Conservation (phyloP, 2,888 invertebrate species). For the Hoplodrina ambigua region DNA sequence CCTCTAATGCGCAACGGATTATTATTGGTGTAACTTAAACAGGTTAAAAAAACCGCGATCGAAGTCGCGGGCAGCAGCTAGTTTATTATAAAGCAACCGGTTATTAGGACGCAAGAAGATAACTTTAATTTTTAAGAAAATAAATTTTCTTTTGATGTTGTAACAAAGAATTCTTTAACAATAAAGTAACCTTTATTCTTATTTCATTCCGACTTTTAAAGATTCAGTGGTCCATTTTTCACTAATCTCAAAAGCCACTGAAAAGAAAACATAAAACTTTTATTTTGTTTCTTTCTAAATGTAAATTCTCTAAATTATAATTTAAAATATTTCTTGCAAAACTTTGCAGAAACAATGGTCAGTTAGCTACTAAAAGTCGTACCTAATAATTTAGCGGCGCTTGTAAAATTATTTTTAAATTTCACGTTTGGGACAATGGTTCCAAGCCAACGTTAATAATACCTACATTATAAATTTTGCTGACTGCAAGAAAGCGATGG, state of each 20-base stretch:
- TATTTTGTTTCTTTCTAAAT: slow-evolving; percentile 32
- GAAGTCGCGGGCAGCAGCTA: no score
- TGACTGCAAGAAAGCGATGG: slow-evolving; percentile 42
- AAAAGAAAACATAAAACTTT: slow-evolving; percentile 34
- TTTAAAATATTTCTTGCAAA: slow-evolving; percentile 20
- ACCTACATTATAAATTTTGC: slow-evolving; percentile 49
- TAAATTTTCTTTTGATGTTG: slow-evolving; percentile 12
- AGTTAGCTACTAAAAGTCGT: slow-evolving; percentile 28
- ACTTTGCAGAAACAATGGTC: slow-evolving; percentile 33
- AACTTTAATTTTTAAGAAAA: slow-evolving; percentile 5
- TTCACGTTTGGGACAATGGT: slow-evolving; percentile 45
- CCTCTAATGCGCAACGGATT: not conserved
- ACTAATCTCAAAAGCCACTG: slow-evolving; percentile 27
- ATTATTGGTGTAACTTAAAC: no score
- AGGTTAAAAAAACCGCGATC: no score
- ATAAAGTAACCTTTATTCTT: slow-evolving; percentile 10
- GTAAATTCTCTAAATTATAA: slow-evolving; percentile 39
- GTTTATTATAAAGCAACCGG: not conserved
- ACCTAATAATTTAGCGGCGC: slow-evolving; percentile 28
- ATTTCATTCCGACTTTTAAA: slow-evolving; percentile 33
- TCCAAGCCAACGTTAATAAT: slow-evolving; percentile 35
- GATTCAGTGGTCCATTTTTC: slow-evolving; percentile 34
- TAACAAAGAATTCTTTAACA: slow-evolving; percentile 26
- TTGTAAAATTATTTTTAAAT: slow-evolving; percentile 40
- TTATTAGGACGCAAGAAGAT: not conserved